Base-by-base conservation (phyloP, 2,797 vertebrate genomes). In the Falco biarmicus region DNA sequence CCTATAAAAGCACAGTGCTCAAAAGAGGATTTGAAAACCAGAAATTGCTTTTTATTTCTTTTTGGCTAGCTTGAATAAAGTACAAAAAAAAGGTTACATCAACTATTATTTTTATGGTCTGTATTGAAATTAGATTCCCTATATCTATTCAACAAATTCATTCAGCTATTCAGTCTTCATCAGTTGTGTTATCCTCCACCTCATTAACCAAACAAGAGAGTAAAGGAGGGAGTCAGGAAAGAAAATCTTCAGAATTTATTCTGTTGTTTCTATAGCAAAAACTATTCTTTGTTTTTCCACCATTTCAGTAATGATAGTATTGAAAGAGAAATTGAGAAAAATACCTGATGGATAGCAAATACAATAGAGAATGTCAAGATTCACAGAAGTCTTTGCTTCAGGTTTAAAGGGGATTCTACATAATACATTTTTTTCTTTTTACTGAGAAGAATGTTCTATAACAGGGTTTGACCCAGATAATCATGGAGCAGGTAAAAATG, bases 131-230 rank as follows among this genome's bases (percentile, higher is more conserved):
- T 95, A 74, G 26, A 75, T 86, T 86, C n/a, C 51, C 22, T 39
- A 3, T 50, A 70, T 75, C 48, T 73, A 56, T 80, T 89, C 51
- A 89, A 60, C 22, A 86, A 74, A 92, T 80, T 81, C 22, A 39
- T 75, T 94, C 84, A 86, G 8, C 78, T 92, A n/a, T 92, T 92
- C 83, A 76, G 51, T 84, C 73, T 91, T 87, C 61, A 76, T 84
- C 80, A 63, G 57, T 29, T 37, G 17, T 84, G 34, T 91, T 90
- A 86, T 76, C 34, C 43, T 83, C 68, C 61, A 63, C 64, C 47
- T 91, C 59, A 31, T 95, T 88, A 95, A 90, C 39, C 63, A 93
- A 90, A 76, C 12, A 65, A 64, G 32, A 60, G 8, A 64, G 50
- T 70, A 69, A 96, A 90, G 48, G 61, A 71, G 9, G 21, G 51